Evolutionary conservation across 2,888 invertebrate species (phyloP), one percentile per base, ranked within the genome.

Genomic region (Trichopria drosophilae): DNA sequence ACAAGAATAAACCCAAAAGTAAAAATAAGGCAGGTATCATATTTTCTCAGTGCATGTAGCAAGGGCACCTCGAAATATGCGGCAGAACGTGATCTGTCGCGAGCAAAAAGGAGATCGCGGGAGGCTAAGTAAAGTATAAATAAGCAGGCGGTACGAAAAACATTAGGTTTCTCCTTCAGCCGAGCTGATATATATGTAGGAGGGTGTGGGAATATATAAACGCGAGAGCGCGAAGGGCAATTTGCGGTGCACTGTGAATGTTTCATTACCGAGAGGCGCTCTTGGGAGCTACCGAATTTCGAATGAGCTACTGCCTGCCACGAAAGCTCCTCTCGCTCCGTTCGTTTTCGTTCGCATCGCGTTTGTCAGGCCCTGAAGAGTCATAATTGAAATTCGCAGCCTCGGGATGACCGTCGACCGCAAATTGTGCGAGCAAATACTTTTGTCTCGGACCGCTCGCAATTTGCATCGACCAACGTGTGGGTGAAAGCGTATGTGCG

Each of bases 211-310:
- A 13, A 20, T 22, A 20, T 12, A 16, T 43, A 22, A 49, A 45
- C 41, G 53, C 22, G 56, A 46, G 48, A 52, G 50, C 58, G 66
- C 63, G 59, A 61, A 57, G 68, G 63, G 66, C 69, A 73, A 74
- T 72, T 75, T 75, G 75, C 67, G 75, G 74, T 75, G 59, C 61
- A 61, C 71, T 65, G 72, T 71, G 72, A 73, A 75, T 75, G 72
- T 74, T 75, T 75, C 75, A 75, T 74, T 74, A 75, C 71, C 63
- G 62, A 60, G 65, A 66, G 67, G 66, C 66, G 65, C 66, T 63
- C 68, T 56, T 60, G 55, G 61, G 63, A 68, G 75, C 75, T 75
- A 75, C 75, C 73, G 75, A 75, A 75, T 74, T 75, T 72, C 68
- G 70, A 73, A 73, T 70, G 72, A 71, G 72, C 71, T 70, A 69